These are phyloP conservation scores for Xestia c-nigrum DNA, from an alignment of 2,888 invertebrate species.

Conservation along the genomic window DNA sequence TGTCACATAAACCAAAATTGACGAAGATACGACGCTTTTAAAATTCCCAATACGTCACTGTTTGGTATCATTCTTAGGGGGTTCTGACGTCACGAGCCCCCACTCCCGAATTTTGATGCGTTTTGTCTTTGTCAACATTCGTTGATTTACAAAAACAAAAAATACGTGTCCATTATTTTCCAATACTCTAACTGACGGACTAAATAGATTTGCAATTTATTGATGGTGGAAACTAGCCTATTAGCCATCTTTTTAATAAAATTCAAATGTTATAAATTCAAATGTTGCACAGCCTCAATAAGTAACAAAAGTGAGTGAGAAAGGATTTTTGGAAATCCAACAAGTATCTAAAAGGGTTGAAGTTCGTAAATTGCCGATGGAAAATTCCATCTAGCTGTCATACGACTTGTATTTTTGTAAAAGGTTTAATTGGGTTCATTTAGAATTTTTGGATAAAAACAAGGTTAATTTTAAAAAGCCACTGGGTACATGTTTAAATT, in stretches of 20 bases:
- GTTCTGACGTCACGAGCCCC: no score
- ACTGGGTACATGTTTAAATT: slow-evolving; percentile 22
- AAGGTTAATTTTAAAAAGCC: background rate
- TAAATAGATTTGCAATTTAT: no score
- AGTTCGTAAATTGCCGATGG: background rate
- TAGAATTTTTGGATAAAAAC: background rate
- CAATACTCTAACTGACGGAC: no score
- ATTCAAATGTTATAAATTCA: background rate
- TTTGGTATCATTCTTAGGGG: no score
- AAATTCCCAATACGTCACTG: no score
- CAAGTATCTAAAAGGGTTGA: background rate
- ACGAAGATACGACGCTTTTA: no score
- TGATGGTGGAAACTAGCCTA: no score
- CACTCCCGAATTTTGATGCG: no score
- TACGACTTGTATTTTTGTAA: background rate
- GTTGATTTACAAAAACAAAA: no score
- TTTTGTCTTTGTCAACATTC: no score
- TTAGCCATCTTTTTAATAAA: background rate
- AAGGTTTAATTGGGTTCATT: background rate
- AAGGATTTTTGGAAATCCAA: background rate
- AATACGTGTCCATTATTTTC: no score
- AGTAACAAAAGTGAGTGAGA: background rate
- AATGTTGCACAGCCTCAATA: background rate
- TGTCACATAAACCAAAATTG: no score
- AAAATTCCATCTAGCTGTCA: background rate